These are phyloP conservation scores for Trichosurus vulpecula DNA, from an alignment of 2,797 vertebrate genomes.

Conservation along the genomic window DNA sequence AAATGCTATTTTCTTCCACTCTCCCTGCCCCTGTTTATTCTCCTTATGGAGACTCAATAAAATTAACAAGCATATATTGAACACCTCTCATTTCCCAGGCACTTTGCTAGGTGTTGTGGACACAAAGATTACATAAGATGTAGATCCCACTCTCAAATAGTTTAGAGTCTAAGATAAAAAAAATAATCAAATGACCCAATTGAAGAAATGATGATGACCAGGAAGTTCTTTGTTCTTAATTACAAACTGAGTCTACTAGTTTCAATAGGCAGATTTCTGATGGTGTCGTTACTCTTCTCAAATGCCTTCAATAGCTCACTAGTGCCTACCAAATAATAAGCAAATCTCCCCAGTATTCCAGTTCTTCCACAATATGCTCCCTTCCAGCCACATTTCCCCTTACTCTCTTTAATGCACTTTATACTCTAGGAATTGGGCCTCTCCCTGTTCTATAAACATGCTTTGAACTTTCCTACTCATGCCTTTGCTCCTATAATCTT, in stretches of 20 bases:
- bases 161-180: not conserved
- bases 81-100: not conserved
- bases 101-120: not conserved
- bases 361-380: not conserved
- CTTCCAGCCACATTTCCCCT: not conserved
- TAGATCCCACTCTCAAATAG: not conserved
- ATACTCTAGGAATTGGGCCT: not conserved
- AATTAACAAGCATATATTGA: not conserved
- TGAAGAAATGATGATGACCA: not conserved
- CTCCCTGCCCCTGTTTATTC: rapidly evolving
- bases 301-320: not conserved
- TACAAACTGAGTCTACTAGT: not conserved
- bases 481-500: not conserved
- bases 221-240: not conserved
- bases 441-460: not conserved
- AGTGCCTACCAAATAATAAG: not conserved
- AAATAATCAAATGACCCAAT: not conserved
- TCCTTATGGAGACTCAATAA: not conserved
- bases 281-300: not conserved
- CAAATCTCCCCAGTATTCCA: not conserved
- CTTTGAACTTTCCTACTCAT: not conserved
- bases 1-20: not conserved
- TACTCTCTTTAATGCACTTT: not conserved
- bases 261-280: not conserved
- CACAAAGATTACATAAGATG: not conserved